These are phyloP conservation scores for Drosophila varians DNA, from an alignment of 1,140 invertebrate genomes.

Conservation along the genomic window DNA sequence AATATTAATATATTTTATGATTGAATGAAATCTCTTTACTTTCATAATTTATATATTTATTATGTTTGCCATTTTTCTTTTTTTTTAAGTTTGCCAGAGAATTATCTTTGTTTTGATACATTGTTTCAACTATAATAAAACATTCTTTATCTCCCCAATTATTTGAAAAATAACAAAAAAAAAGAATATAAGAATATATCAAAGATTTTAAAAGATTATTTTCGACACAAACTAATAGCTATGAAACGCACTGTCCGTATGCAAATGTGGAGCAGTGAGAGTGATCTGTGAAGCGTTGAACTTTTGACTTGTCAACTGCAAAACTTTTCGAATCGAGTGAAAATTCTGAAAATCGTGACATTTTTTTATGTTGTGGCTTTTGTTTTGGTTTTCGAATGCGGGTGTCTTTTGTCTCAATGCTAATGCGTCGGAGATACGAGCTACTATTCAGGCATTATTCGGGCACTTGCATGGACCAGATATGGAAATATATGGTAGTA, in stretches of 20 bases:
- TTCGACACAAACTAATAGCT: not conserved
- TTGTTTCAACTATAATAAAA: no score
- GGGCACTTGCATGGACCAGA: not conserved
- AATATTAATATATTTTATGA: no score
- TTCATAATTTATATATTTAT: no score
- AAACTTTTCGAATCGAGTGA: not conserved
- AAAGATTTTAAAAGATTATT: not conserved
- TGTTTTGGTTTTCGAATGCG: constrained; percentile 10
- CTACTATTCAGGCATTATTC: not conserved
- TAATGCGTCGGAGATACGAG: constrained; percentile 30
- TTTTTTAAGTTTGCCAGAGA: no score
- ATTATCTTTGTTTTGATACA: no score
- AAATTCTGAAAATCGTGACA: not conserved
- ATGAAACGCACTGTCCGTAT: constrained; percentile 9
- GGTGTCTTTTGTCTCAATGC: constrained; percentile 42
- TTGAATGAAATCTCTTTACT: no score
- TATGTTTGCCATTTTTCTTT: no score
- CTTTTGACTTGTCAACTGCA: constrained; percentile 16
- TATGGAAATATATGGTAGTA: not conserved
- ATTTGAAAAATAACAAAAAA: no score
- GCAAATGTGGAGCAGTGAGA: constrained; percentile 37
- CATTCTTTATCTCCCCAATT: no score
- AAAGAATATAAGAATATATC: not conserved
- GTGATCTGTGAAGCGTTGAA: constrained; percentile 19
- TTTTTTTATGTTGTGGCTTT: not conserved